A percentile compares a stretch with the other conserved stretches of the same genome.
phyloP scores from a whole-genome alignment of 2,797 vertebrate genomes.

The Poeciliopsis turneri region DNA sequence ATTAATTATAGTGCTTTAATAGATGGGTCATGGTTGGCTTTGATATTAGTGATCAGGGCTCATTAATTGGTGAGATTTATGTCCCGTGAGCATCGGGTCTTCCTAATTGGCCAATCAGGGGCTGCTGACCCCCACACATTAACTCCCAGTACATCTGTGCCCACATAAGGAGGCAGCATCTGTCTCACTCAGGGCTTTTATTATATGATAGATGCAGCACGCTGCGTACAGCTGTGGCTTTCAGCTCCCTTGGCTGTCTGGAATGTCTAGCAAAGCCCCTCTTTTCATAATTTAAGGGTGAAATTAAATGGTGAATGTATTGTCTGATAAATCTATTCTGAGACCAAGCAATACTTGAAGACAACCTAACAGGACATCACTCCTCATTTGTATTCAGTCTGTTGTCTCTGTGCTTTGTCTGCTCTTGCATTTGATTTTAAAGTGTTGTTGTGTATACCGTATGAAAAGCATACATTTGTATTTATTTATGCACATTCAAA shows the following conservation, averaged over 20 bases:
- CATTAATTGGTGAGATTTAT: constrained; percentile 39
- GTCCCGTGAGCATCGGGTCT: constrained; percentile 39
- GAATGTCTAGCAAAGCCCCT: constrained; percentile 52
- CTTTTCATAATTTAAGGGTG: constrained; percentile 36
- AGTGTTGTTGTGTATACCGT: not conserved
- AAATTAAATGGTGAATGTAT: constrained; percentile 52
- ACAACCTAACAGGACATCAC: constrained; percentile 3
- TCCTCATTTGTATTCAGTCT: constrained; percentile 8
- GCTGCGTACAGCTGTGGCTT: constrained; percentile 71
- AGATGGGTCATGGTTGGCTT: constrained; percentile 15
- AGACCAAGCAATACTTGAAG: constrained; percentile 19
- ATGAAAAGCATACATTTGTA: not conserved
- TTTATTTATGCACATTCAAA: not conserved
- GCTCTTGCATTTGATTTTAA: not conserved
- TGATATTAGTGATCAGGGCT: constrained; percentile 14
- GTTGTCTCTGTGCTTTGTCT: constrained; percentile 10
- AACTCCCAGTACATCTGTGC: constrained; percentile 47
- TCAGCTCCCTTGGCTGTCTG: constrained; percentile 61
- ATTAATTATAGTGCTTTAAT: constrained; percentile 34
- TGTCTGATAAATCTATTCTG: constrained; percentile 14
- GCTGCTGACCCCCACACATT: constrained; percentile 50
- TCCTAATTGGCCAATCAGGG: constrained; percentile 70
- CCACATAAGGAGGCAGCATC: constrained; percentile 44
- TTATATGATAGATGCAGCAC: constrained; percentile 52
- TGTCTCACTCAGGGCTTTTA: constrained; percentile 58